Base-by-base conservation (phyloP, 2,797 vertebrate species). In the Scarus forsteni region DNA sequence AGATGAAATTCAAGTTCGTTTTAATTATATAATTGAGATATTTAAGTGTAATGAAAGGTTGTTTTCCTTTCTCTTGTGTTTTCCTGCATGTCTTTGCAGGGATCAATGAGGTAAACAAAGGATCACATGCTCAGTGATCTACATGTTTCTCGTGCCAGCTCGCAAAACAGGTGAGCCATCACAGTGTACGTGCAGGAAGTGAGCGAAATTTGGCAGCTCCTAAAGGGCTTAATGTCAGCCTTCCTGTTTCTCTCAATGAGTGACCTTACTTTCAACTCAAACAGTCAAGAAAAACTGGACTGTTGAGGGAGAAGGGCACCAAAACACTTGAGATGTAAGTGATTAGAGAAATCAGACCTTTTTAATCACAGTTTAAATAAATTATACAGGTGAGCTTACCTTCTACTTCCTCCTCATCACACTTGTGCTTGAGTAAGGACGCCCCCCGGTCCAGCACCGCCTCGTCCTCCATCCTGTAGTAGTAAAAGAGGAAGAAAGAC, bases 401-500 rank as follows among this genome's bases (percentile, higher is more conserved):
- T 93, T 98, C 98, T 7, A 97, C 97, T 85, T 99, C 98, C 90
- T 99, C 96, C 80, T 97, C 96, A 54, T 99, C 97, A 43, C 98
- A 99, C 4, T 97, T 92, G 58, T 98, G 97, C 69, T 99, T 99
- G 73, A 98, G 92, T 83, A 98, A 95, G 73, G 98, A 98, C 18
- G 97, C 97, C 81, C 98, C 98, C 81, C 97, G 94, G 94, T 99
- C 98, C 95, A 99, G 86, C 81, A 99, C 98, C 18, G 98, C 98
- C 94, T 99, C 98, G 86, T 99, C 98, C 93, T 99, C 98, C 97
- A 99, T 97, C 95, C 98, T 99, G 89, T 97, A 98, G 94, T 98
- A 97, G 94, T 98, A 99, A 90, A 98, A 99, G 81, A 98, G 95
- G 95, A 99, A 98, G 86, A 99, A 98, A 93, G 98, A 99, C 92